Evolutionary conservation across 2,888 invertebrate species (phyloP), one percentile per base, ranked within the genome.

Genomic region (Mechanitis mazaeus): DNA sequence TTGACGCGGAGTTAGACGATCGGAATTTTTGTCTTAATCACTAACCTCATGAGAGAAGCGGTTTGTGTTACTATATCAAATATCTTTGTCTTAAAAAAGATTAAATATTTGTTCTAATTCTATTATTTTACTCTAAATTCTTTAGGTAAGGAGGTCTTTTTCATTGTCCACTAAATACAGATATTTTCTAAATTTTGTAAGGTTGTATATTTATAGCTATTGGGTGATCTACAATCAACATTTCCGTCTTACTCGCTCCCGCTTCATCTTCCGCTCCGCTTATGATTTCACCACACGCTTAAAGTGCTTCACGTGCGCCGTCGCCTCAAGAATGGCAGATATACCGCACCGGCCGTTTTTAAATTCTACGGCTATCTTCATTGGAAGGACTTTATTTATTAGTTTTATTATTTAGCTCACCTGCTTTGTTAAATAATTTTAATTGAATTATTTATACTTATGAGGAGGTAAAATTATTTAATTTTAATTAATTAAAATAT

Each of bases 341-440:
- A 83, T 79, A 80, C 69, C 69, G 69, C 64, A 59, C 75, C 74
- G 75, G 76, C 75, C 80, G 78, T 81, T 85, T 75, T 87, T 85
- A 87, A 87, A 86, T 87, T 87, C 85, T 80, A 69, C 84, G 75
- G 72, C 74, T 76, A 72, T 71, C 75, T 71, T 75, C 72, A 75
- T 69, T 69, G 72, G 75, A 76, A 79, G 77, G 77, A 75, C 80
- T 72, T 72, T 76, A 77, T 79, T 84, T 86, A 86, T 85, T 83
- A 79, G 78, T 85, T 81, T 81, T 79, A 81, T 82, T 62, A 61
- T 61, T 68, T 58, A 64, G 58, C 60, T 64, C 62, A 63, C 65
- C 64, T 64, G 63, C 55, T 58, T 60, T 56, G n/a, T 38, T 61
- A 57, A 20, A 46, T 33, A 33, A 20, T 62, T 57, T 28, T 7